Evolutionary conservation across 2,888 invertebrate genomes (phyloP).

Genomic region (Agriopis leucophaearia): DNA sequence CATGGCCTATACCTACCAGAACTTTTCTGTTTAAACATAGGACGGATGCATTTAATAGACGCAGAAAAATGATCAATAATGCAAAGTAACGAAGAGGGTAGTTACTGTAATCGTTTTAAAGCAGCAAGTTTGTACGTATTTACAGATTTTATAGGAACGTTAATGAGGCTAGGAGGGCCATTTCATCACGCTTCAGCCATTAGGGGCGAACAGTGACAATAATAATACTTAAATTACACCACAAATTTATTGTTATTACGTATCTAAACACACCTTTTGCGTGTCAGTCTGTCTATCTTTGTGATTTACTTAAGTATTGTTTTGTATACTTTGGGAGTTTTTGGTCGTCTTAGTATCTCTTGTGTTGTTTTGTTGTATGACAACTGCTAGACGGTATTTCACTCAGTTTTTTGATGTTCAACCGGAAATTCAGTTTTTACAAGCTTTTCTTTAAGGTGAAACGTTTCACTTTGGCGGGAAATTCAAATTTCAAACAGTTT

Average conservation of each 20-base stretch:
- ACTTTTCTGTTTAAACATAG: too few relatives aligned
- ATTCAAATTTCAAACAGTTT: too few relatives aligned
- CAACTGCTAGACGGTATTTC: too few relatives aligned
- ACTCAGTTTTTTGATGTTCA: too few relatives aligned
- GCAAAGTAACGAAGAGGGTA: not conserved
- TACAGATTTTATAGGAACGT: conserved; percentile 49
- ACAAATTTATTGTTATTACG: conserved; percentile 75
- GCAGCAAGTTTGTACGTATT: conserved; percentile 42
- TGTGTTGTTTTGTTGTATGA: too few relatives aligned
- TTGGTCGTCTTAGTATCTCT: not conserved
- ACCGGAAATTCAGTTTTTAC: too few relatives aligned
- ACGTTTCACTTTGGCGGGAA: too few relatives aligned
- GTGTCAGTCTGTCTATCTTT: conserved; percentile 54
- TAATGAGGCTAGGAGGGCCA: conserved; percentile 57
- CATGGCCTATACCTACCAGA: too few relatives aligned
- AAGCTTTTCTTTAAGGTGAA: too few relatives aligned
- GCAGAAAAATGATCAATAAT: not conserved
- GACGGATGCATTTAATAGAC: too few relatives aligned
- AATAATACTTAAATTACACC: conserved; percentile 70
- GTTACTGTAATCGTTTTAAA: conserved; percentile 14
- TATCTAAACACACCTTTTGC: conserved; percentile 68
- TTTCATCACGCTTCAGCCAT: conserved; percentile 76
- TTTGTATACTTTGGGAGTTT: conserved; percentile 14
- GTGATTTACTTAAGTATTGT: conserved; percentile 45
- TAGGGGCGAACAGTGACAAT: conserved; percentile 68